Percentiles rank a stretch among this genome's conserved stretches.
phyloP scores from a whole-genome alignment of 2,797 vertebrate species.

The Sebastiscus tertius region DNA sequence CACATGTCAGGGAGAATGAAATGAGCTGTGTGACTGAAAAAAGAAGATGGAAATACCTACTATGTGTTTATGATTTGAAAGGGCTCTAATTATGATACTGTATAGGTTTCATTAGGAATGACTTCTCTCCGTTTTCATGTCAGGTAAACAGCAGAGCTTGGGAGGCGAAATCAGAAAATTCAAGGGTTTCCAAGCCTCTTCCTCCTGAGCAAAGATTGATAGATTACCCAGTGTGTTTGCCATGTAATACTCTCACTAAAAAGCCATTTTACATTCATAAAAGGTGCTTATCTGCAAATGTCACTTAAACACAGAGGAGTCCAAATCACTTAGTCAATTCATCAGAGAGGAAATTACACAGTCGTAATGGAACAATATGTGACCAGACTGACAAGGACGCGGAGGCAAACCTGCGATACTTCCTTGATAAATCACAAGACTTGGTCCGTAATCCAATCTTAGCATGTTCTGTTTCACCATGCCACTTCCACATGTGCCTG shows the following conservation, averaged over 20 bases:
- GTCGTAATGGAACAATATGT: constrained; percentile 22
- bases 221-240: constrained; percentile 20
- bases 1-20: constrained; percentile 32
- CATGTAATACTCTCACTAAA: constrained; percentile 22
- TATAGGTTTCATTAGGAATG: background rate
- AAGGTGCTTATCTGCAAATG: constrained; percentile 56
- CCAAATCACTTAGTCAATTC: constrained; percentile 35
- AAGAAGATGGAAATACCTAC: background rate
- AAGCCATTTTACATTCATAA: constrained; percentile 37
- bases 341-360: constrained; percentile 49
- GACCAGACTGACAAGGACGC: constrained; percentile 32
- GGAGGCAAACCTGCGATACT: background rate
- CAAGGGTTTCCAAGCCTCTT: background rate
- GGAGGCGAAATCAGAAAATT: background rate
- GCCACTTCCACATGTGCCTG: constrained; percentile 5
- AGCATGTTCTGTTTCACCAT: background rate
- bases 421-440: constrained; percentile 22
- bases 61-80: constrained; percentile 15
- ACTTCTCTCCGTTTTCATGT: background rate
- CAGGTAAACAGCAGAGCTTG: background rate
- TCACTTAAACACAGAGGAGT: constrained; percentile 44
- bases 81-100: background rate
- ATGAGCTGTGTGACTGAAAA: constrained; percentile 5
- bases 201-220: constrained; percentile 21
- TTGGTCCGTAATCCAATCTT: constrained; percentile 7